Evolutionary conservation across 2,888 invertebrate species (phyloP).

Genomic region (Hybos culiciformis): DNA sequence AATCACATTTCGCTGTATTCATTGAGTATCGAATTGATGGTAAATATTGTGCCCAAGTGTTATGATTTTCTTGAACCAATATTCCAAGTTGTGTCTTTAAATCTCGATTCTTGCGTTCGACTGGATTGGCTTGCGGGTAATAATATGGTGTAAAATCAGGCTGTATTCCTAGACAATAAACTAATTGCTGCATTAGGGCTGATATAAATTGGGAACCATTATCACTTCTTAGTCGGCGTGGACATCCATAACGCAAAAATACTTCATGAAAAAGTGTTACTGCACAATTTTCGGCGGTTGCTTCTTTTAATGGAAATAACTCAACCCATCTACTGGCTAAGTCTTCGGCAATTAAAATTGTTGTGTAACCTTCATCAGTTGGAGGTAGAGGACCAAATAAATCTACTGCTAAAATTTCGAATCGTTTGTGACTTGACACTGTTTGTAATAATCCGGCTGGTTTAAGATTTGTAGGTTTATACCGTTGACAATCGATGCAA

Average conservation of each 20-base stretch:
- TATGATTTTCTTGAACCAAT: constrained; percentile 10
- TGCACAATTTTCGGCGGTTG: constrained; percentile 20
- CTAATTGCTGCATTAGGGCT: constrained; percentile 23
- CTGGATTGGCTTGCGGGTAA: constrained; percentile 14
- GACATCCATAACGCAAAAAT: constrained; percentile 21
- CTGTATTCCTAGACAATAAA: constrained; percentile 6
- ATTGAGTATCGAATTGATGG: constrained; percentile 26
- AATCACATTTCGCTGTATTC: constrained; percentile 20
- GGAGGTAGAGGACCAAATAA: constrained; percentile 14
- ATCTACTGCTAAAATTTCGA: constrained; percentile 5
- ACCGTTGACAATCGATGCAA: constrained; percentile 13
- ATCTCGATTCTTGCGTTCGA: constrained; percentile 14
- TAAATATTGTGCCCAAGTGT: constrained; percentile 13
- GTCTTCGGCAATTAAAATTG: constrained; percentile 17
- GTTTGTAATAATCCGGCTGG: constrained; percentile 12
- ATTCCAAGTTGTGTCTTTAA: constrained; percentile 13
- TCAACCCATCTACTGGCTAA: constrained; percentile 16
- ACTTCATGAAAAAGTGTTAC: constrained; percentile 18
- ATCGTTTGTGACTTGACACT: constrained; percentile 2
- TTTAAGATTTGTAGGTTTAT: constrained; percentile 13
- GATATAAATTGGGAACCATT: constrained; percentile 26
- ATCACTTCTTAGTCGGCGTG: constrained; percentile 21
- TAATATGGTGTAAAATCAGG: constrained; percentile 9
- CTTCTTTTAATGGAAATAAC: constrained; percentile 18
- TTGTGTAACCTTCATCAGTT: constrained; percentile 2